Evolutionary conservation across 2,797 vertebrate species (phyloP).

Genomic region (Meda fulgida): DNA sequence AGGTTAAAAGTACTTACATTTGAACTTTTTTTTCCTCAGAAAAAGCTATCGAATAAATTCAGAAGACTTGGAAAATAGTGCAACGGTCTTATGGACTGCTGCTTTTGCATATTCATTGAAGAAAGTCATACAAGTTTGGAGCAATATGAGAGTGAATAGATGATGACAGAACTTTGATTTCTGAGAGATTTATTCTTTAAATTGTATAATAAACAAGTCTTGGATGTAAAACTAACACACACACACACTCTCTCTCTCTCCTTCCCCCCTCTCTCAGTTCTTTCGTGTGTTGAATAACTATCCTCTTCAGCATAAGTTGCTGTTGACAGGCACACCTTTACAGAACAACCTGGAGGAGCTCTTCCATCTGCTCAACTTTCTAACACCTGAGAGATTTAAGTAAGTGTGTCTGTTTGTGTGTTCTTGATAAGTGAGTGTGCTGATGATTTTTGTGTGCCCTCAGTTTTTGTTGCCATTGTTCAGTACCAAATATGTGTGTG

Average conservation of each 20-base stretch:
- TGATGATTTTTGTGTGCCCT: neutral
- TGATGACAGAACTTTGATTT: neutral
- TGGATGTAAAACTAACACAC: constrained; percentile 6
- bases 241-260: neutral
- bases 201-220: neutral
- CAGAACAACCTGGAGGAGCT: constrained; percentile 98
- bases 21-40: too few species aligned
- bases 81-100: too few species aligned
- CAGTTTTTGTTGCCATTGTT: constrained; percentile 35
- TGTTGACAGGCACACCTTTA: constrained; percentile 95
- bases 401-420: constrained; percentile 73
- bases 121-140: neutral
- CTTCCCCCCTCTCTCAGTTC: constrained; percentile 77
- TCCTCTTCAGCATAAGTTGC: constrained; percentile 94
- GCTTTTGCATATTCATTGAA: too few species aligned
- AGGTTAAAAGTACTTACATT: too few species aligned
- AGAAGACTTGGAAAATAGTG: too few species aligned
- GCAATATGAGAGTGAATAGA: neutral
- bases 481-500: constrained; percentile 40
- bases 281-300: constrained; percentile 97
- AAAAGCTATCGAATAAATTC: too few species aligned
- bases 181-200: neutral
- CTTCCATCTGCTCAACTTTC: constrained; percentile 96
- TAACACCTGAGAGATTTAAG: constrained; percentile 96
- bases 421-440: neutral